phyloP scores from a whole-genome alignment of 1,140 invertebrate species.

The Euwallacea similis region DNA sequence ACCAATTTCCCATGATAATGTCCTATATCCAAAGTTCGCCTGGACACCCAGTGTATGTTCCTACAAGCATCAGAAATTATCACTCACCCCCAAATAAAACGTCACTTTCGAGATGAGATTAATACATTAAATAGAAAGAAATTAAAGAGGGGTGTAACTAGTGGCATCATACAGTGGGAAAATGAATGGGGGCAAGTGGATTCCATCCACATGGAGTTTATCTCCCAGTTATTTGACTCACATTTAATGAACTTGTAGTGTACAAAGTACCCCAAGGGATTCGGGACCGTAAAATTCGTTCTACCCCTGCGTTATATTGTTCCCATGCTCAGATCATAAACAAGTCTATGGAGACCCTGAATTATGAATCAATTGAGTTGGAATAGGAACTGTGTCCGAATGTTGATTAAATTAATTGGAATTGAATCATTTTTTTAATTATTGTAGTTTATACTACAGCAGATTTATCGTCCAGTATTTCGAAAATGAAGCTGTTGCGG shows the following conservation, averaged over 20 bases:
- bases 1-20: no score
- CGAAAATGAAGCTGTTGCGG: no score
- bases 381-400: no score
- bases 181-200: conserved; percentile 5
- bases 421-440: no score
- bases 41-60: no score
- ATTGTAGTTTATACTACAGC: no score
- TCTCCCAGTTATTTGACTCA: conserved; percentile 47
- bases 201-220: conserved; percentile 37
- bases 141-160: conserved; percentile 37
- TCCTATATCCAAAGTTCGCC: no score
- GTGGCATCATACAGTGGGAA: conserved; percentile 36
- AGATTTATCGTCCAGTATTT: no score
- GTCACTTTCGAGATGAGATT: conserved; percentile 36
- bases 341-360: no score
- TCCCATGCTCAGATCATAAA: conserved; percentile 4
- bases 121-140: conserved; percentile 37
- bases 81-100: conserved; percentile 23
- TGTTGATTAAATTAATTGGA: no score
- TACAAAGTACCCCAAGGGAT: conserved; percentile 43
- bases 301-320: conserved; percentile 7
- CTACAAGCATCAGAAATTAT: conserved; percentile 28
- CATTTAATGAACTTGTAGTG: conserved; percentile 51
- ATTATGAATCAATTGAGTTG: no score
- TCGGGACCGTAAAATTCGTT: conserved; percentile 39